These are phyloP conservation scores for Trachelus iudaicus DNA, from an alignment of 2,888 invertebrate species.

Conservation along the genomic window DNA sequence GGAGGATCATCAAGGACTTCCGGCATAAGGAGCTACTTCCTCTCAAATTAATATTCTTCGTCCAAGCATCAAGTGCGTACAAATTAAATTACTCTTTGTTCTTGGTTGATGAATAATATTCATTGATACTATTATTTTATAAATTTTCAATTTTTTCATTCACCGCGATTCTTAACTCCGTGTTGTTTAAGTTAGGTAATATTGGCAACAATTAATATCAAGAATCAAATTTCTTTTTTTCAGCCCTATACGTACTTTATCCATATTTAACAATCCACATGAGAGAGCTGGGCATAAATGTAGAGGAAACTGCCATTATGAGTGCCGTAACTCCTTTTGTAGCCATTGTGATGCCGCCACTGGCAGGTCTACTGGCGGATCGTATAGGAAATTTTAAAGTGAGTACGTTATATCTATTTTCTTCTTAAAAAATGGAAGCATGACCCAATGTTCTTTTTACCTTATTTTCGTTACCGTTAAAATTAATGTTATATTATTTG, in stretches of 20 bases:
- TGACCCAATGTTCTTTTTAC: background rate
- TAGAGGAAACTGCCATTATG: conserved; percentile 85
- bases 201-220: background rate
- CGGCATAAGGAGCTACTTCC: conserved; percentile 79
- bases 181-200: background rate
- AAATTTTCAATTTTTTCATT: background rate
- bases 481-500: background rate
- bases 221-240: conserved; percentile 1
- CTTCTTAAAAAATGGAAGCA: background rate
- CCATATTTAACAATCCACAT: conserved; percentile 85
- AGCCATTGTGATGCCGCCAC: conserved; percentile 81
- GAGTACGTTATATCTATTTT: conserved; percentile 39
- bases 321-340: conserved; percentile 81
- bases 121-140: background rate
- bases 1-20: conserved; percentile 77
- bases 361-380: conserved; percentile 81
- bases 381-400: conserved; percentile 86
- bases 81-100: background rate
- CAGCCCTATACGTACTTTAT: conserved; percentile 81
- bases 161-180: too few species aligned
- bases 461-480: background rate
- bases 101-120: background rate
- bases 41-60: conserved; percentile 80
- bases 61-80: conserved; percentile 81
- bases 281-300: conserved; percentile 81